Percentiles rank a stretch among this genome's conserved stretches.
Evolutionary conservation across 2,113 vertebrate genomes (phyloP).

Genomic region (Rhinopomastus cyanomelas): DNA sequence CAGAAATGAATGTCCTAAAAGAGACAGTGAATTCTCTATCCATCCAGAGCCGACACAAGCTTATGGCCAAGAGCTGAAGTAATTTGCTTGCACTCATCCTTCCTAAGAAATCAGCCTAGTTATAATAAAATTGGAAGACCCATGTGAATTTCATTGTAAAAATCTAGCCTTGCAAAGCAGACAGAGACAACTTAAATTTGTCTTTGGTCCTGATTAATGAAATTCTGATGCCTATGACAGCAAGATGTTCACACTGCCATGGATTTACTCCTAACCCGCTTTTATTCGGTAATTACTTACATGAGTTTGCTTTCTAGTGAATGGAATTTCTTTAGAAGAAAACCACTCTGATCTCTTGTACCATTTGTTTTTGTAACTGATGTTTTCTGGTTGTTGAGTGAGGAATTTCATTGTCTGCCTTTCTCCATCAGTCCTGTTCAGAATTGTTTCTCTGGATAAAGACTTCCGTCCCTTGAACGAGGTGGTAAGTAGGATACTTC

Average conservation of each 20-base stretch:
- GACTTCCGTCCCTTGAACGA: constrained; percentile 65
- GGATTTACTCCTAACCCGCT: not conserved
- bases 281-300: not conserved
- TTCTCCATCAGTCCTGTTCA: constrained; percentile 70
- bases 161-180: not conserved
- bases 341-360: not conserved
- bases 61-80: constrained; percentile 10
- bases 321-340: not conserved
- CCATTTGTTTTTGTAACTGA: not conserved
- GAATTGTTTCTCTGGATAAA: constrained; percentile 73
- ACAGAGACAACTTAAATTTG: not conserved
- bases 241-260: not conserved
- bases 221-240: not conserved
- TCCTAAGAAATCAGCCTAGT: not conserved
- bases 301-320: not conserved
- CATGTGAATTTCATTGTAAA: not conserved
- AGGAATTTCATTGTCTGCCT: constrained; percentile 6
- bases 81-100: not conserved
- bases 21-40: not conserved
- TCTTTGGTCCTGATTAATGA: not conserved
- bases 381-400: not conserved
- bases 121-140: not conserved
- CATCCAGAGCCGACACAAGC: not conserved
- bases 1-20: not conserved
- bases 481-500: constrained; percentile 56